Conservation (phyloP, 2,113 vertebrate species). For the Leucosticte australis region DNA sequence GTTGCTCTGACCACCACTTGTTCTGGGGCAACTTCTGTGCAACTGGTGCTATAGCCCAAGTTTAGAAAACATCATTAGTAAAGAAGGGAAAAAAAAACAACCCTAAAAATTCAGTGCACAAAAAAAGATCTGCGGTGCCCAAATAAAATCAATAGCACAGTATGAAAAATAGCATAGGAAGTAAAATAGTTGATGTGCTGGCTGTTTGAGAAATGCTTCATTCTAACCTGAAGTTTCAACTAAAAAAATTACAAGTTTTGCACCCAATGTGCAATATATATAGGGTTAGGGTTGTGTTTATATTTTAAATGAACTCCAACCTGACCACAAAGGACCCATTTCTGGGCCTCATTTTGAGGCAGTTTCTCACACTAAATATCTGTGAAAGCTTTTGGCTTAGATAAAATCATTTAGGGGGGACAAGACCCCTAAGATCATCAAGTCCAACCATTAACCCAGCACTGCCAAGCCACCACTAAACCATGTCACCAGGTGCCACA, state of each 20-base stretch:
- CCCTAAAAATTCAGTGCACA: not conserved
- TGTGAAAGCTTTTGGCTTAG: not conserved
- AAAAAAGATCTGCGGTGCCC: not conserved
- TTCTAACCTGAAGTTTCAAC: not conserved
- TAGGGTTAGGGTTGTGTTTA: not conserved
- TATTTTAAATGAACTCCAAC: not conserved
- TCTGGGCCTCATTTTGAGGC: not conserved
- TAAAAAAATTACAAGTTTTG: not conserved
- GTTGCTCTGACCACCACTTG: not conserved
- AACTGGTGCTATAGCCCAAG: not conserved
- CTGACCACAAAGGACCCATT: not conserved
- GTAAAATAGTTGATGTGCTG: not conserved
- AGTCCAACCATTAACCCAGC: not conserved
- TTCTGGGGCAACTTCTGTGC: not conserved
- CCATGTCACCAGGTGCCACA: not conserved
- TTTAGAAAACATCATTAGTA: not conserved
- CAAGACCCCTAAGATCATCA: not conserved
- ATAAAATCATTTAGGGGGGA: not conserved
- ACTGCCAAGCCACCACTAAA: not conserved
- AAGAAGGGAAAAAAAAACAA: not conserved
- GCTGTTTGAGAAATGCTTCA: not conserved
- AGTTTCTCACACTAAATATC: not conserved
- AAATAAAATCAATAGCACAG: conserved; percentile 18
- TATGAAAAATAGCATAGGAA: not conserved
- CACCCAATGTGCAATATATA: not conserved